phyloP scores from a whole-genome alignment of 1,140 invertebrate species.

The Lucilia cuprina region DNA sequence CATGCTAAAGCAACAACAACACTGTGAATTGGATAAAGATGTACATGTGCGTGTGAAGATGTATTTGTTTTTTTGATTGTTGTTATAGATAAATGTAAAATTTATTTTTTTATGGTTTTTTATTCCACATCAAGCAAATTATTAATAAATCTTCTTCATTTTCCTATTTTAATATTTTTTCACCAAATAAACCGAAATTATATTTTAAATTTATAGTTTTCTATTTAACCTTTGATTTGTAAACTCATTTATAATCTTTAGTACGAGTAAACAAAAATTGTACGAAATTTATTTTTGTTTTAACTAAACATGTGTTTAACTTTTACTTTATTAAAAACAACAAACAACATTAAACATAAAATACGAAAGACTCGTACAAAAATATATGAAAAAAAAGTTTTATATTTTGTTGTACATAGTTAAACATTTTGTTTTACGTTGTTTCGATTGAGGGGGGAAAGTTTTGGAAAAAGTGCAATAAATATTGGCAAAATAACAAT shows the following conservation, averaged over 20 bases:
- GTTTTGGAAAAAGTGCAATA: conserved; percentile 10
- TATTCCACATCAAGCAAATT: no score
- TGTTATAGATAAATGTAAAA: no score
- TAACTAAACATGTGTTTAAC: conserved; percentile 23
- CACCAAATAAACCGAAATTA: not conserved
- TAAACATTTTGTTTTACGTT: no score
- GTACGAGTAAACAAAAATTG: not conserved
- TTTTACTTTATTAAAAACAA: conserved; percentile 4
- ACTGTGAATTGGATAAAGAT: no score
- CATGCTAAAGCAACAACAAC: no score
- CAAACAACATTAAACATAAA: not conserved
- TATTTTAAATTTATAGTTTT: conserved; percentile 14
- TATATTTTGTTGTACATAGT: not conserved
- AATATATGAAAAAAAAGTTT: conserved; percentile 19
- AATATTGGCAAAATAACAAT: conserved; percentile 32
- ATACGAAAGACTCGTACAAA: not conserved
- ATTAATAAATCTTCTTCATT: no score
- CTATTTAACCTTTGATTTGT: conserved; percentile 33
- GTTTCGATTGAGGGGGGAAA: not conserved
- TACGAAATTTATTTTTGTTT: not conserved
- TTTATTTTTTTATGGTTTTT: no score
- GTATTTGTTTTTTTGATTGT: no score
- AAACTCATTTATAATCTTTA: conserved; percentile 27
- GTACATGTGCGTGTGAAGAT: no score
- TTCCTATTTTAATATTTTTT: no score